Evolutionary conservation across 2,113 vertebrate species (phyloP).

Genomic region (Nannobrachium achirus): DNA sequence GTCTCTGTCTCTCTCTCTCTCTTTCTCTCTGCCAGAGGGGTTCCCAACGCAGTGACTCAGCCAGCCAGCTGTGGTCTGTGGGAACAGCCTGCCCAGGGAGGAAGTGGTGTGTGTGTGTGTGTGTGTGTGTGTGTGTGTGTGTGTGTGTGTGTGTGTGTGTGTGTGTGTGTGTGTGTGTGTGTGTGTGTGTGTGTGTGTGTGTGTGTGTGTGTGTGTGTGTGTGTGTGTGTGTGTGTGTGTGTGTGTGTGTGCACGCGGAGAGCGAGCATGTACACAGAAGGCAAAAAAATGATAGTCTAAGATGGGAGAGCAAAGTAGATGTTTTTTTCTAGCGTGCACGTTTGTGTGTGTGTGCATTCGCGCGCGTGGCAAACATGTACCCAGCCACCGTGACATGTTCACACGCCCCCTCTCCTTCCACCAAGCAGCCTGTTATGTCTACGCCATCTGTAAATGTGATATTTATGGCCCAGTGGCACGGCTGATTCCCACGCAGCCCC

Average conservation of each 20-base stretch:
- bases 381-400: neutral
- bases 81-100: constrained; percentile 40
- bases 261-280: too few relatives aligned
- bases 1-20: neutral
- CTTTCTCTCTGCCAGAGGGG: neutral
- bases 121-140: constrained; percentile 38
- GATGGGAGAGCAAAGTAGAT: too few relatives aligned
- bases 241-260: too few relatives aligned
- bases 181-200: neutral
- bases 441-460: constrained; percentile 6
- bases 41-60: constrained; percentile 53
- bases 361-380: neutral
- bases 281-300: too few relatives aligned
- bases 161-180: neutral
- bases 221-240: constrained; percentile 5
- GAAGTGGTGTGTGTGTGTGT: neutral
- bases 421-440: constrained; percentile 26
- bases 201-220: constrained; percentile 39
- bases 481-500: neutral
- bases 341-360: constrained; percentile 15
- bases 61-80: constrained; percentile 54
- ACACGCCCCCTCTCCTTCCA: neutral
- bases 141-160: constrained; percentile 7
- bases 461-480: neutral
- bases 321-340: constrained; percentile 29